Conservation (phyloP, 2,797 vertebrate species). For the Tamandua tetradactyla region DNA sequence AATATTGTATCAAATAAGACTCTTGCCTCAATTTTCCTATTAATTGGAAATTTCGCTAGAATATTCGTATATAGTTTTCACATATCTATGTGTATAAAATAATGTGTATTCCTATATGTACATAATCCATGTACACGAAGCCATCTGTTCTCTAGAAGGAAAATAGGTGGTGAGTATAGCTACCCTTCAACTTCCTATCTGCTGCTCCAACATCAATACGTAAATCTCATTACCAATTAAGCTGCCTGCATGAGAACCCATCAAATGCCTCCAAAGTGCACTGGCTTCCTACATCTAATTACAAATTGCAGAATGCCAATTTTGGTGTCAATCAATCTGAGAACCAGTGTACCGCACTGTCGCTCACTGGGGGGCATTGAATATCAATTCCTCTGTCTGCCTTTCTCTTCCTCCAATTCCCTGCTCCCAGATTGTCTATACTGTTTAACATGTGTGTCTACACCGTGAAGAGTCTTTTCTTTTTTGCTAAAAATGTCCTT, state of each 20-base stretch:
- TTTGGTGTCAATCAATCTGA: conserved; percentile 80
- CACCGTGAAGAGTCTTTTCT: background rate
- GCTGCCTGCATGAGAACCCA: conserved; percentile 70
- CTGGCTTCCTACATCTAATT: conserved; percentile 82
- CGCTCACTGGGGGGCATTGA: conserved; percentile 60
- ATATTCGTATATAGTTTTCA: background rate
- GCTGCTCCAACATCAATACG: conserved; percentile 62
- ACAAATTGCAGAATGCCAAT: conserved; percentile 80
- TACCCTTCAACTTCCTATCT: conserved; percentile 57
- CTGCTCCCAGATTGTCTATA: background rate
- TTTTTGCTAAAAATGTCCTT: conserved; percentile 47
- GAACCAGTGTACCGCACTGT: conserved; percentile 63
- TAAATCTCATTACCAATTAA: conserved; percentile 77
- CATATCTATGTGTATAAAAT: background rate
- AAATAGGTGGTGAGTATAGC: conserved; percentile 36
- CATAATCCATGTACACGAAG: background rate
- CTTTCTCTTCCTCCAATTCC: conserved; percentile 21
- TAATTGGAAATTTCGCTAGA: background rate
- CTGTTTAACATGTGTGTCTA: conserved; percentile 18
- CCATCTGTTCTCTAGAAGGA: conserved; percentile 50
- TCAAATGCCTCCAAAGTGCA: conserved; percentile 78
- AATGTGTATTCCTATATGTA: background rate
- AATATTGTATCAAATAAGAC: background rate
- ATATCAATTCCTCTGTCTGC: conserved; percentile 70
- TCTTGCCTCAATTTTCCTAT: background rate